Percentiles rank a stretch among this genome's conserved stretches.
These are phyloP conservation scores for Platycercus adscitus DNA, from an alignment of 2,113 vertebrate species.

Conservation along the genomic window DNA sequence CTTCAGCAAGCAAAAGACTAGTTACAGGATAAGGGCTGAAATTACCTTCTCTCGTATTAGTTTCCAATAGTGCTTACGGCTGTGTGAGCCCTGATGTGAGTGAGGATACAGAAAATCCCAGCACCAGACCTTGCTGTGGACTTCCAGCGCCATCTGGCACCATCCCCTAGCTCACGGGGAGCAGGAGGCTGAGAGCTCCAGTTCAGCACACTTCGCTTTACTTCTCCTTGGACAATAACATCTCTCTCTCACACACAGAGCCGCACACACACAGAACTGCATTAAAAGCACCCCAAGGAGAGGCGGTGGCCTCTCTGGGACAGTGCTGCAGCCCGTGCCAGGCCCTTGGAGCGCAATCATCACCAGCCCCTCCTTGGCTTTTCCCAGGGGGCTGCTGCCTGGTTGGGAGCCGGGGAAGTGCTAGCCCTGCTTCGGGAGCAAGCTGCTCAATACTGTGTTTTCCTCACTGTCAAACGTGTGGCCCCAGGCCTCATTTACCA, in stretches of 20 bases:
- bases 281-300: neutral
- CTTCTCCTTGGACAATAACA: neutral
- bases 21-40: neutral
- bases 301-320: accelerated
- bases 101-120: neutral
- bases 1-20: neutral
- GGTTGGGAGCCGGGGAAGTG: neutral
- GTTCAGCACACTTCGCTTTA: neutral
- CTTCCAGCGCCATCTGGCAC: neutral
- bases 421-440: neutral
- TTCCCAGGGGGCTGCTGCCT: accelerated
- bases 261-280: accelerated
- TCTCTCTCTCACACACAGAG: neutral
- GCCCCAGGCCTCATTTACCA: neutral
- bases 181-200: neutral
- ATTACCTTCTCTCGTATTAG: neutral
- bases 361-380: neutral
- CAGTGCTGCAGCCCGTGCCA: accelerated
- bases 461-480: accelerated
- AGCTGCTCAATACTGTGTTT: neutral
- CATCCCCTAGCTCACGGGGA: accelerated
- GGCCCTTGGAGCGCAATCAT: accelerated
- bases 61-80: neutral
- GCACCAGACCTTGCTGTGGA: neutral
- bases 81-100: neutral